These are phyloP conservation scores for Druon quercuslanigerum DNA, from an alignment of 1,140 invertebrate genomes.

Conservation along the genomic window DNA sequence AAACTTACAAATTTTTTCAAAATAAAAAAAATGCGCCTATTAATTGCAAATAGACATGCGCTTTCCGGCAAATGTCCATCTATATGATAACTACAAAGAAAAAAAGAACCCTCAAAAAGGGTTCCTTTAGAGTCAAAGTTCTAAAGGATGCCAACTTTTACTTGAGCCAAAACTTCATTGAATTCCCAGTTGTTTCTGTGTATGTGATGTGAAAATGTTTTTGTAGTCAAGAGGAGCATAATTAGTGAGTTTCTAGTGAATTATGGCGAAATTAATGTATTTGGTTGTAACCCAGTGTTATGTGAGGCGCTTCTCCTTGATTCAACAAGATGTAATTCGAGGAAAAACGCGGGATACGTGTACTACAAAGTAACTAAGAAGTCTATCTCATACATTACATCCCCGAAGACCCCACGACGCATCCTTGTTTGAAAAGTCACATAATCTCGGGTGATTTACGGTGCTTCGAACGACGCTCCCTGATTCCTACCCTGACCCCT, in stretches of 20 bases:
- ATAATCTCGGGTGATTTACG: constrained; percentile 70
- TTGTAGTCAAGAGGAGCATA: not conserved
- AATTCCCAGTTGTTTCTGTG: no score
- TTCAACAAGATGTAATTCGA: constrained; percentile 41
- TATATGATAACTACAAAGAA: no score
- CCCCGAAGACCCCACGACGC: constrained; percentile 56
- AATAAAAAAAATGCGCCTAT: no score
- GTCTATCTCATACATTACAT: constrained; percentile 59
- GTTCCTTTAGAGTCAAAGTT: no score
- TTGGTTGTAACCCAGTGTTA: not conserved
- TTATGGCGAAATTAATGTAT: not conserved
- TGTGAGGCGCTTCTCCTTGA: not conserved
- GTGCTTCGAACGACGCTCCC: constrained; percentile 54
- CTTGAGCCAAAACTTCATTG: no score
- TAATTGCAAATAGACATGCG: no score
- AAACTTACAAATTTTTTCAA: no score
- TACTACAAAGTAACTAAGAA: constrained; percentile 48
- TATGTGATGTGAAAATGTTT: not conserved
- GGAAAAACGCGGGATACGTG: constrained; percentile 43
- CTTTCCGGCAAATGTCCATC: no score
- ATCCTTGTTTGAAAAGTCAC: constrained; percentile 68
- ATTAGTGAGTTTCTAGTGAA: not conserved
- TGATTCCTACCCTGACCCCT: constrained; percentile 59
- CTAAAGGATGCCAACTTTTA: no score
- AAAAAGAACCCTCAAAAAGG: no score